These are phyloP conservation scores for Andrena bicolor DNA, from an alignment of 2,888 invertebrate genomes.

Conservation along the genomic window DNA sequence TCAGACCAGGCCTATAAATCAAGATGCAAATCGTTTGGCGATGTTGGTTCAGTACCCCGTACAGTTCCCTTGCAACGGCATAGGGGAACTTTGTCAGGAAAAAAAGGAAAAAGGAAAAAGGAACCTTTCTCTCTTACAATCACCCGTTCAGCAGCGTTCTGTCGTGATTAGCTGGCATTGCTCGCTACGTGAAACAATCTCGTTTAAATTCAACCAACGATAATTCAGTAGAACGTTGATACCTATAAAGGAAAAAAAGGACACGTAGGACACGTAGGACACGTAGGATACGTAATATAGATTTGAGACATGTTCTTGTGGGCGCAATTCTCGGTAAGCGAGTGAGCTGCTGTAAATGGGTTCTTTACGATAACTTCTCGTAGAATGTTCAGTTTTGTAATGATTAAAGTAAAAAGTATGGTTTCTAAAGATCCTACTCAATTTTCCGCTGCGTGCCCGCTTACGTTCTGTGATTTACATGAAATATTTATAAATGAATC, in stretches of 20 bases:
- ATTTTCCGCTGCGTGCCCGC: not conserved
- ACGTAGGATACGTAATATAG: not conserved
- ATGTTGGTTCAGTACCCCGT: constrained; percentile 23
- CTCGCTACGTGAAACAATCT: constrained; percentile 25
- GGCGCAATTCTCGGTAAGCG: not conserved
- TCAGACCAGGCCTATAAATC: constrained; percentile 28
- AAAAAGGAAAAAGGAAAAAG: constrained; percentile 37
- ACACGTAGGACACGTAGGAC: not conserved
- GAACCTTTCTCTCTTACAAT: constrained; percentile 58
- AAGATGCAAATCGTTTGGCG: constrained; percentile 55
- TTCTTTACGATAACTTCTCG: too few species aligned
- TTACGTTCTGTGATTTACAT: not conserved
- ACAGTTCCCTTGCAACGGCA: not conserved
- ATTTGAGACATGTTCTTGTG: not conserved
- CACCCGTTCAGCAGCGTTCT: constrained; percentile 25
- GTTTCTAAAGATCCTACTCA: not conserved
- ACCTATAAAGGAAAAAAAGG: not conserved
- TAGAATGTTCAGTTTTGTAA: too few species aligned
- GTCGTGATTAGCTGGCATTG: constrained; percentile 39
- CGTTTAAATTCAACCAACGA: constrained; percentile 18
- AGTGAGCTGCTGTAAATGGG: too few species aligned
- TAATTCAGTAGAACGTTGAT: not conserved
- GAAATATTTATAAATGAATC: not conserved
- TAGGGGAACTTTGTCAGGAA: constrained; percentile 14
- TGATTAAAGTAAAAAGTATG: not conserved